A percentile compares a stretch with the other conserved stretches of the same genome.
These are phyloP conservation scores for Resseliella maxima DNA, from an alignment of 2,888 invertebrate genomes.

Conservation along the genomic window DNA sequence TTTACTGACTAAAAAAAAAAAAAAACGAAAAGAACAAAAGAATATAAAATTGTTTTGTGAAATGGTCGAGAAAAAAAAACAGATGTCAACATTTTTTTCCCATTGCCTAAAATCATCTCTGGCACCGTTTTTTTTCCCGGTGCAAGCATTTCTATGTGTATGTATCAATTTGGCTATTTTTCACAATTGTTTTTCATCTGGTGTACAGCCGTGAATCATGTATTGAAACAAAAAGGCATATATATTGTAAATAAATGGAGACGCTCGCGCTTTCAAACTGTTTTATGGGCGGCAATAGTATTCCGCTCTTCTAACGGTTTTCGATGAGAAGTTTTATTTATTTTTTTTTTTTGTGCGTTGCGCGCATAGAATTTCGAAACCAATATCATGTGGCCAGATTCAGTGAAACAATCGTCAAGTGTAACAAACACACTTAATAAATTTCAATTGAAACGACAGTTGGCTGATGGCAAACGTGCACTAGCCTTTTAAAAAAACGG, in stretches of 20 bases:
- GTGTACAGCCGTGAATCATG: not conserved
- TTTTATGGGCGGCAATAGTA: not conserved
- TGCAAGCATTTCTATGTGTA: not conserved
- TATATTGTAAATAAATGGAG: too few relatives aligned
- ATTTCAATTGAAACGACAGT: slow-evolving; percentile 50
- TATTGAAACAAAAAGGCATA: not conserved
- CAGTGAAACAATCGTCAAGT: slow-evolving; percentile 5
- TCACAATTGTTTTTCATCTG: not conserved
- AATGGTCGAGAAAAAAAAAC: not conserved
- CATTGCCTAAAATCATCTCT: not conserved
- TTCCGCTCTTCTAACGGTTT: not conserved
- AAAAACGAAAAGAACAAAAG: not conserved
- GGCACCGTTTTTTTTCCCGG: not conserved
- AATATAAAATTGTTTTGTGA: slow-evolving; percentile 37
- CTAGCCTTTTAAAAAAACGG: not conserved
- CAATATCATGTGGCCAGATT: not conserved
- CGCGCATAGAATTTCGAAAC: too few relatives aligned
- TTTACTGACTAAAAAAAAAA: not conserved
- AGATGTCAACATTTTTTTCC: slow-evolving; percentile 12
- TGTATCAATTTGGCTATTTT: slow-evolving; percentile 40
- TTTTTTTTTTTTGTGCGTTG: too few relatives aligned
- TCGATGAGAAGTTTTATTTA: not conserved
- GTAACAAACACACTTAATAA: slow-evolving; percentile 45
- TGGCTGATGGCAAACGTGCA: not conserved
- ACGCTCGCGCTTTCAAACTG: not conserved